Evolutionary conservation across 1,140 invertebrate genomes (phyloP), one percentile per base, ranked within the genome.

Genomic region (Samia ricini): DNA sequence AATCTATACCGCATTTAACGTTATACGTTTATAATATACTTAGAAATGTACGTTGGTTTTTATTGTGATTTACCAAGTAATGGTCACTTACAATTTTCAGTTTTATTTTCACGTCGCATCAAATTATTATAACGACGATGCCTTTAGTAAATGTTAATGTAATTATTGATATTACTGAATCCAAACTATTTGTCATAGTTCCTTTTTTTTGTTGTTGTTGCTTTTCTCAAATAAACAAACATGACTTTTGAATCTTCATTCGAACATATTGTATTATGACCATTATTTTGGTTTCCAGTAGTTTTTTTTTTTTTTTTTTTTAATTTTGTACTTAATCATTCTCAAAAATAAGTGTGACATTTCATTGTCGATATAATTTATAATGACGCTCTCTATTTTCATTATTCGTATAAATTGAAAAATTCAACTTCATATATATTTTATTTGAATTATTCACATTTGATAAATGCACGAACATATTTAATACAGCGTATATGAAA

Each of bases 271-370:
- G 60, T 68, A 72, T 19, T 15, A 64, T 77, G 72, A 66, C 77
- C 74, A 75, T 71, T 72, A 70, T 74, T 77, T 70, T 65, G 66
- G 72, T 72, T 76, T 72, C 71, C 74, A 79, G 71, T 76, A 78
- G n/a, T 52, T 61, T 51, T 26, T 56, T 60, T 65, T 61, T 51
- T 26, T 56, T 60, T 65, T 24, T 22, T 18, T 60, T 66, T 64
- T 60, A 42, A 69, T 66, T 51, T 76, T 77, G 86, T 89, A 89
- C 86, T 89, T 89, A 89, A 85, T 72, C 77, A 83, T 79, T 84
- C 81, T 81, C 83, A 78, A 76, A 73, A 80, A 74, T 76, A 63
- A 77, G 76, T 88, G 86, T 86, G 84, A 89, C 87, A 89, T 89
- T 86, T 85, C 81, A 75, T 81, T 75, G 42, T 60, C 23, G 80